These are phyloP conservation scores for Geococcyx californianus DNA, from an alignment of 2,113 vertebrate species.

Conservation along the genomic window DNA sequence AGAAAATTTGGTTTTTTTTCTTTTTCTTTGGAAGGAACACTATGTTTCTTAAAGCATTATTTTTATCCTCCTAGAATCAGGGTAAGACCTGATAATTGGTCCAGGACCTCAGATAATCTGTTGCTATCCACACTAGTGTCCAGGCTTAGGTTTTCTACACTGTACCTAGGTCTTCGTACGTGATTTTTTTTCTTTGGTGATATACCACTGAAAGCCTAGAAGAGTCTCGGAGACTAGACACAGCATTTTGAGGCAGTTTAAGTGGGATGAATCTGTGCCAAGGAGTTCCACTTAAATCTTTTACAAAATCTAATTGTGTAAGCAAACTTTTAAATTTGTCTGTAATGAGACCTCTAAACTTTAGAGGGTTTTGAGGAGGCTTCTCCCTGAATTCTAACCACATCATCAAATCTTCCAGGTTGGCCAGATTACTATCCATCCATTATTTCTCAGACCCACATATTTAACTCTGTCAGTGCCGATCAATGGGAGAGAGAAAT, in stretches of 20 bases:
- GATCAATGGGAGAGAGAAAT: not conserved
- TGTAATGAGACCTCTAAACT: not conserved
- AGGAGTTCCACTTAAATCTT: not conserved
- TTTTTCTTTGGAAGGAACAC: not conserved
- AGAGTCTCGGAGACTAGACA: not conserved
- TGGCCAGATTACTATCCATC: not conserved
- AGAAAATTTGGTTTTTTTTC: not conserved
- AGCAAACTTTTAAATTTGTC: not conserved
- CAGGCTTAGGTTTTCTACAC: not conserved
- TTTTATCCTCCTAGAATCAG: not conserved
- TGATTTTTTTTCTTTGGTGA: not conserved
- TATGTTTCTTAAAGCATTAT: not conserved
- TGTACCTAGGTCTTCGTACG: not conserved
- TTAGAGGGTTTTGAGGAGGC: not conserved
- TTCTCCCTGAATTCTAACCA: not conserved
- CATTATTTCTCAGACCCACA: not conserved
- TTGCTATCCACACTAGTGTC: not conserved
- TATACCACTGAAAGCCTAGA: not conserved
- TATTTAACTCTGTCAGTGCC: not conserved
- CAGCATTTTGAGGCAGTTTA: not conserved
- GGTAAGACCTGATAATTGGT: not conserved
- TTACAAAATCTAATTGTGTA: not conserved
- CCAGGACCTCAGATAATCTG: not conserved
- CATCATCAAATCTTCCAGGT: not conserved
- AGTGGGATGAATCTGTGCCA: not conserved